A percentile compares a stretch with the other conserved stretches of the same genome.
Evolutionary conservation across 35 echinoderm and acorn worm species (phyloP).

Genomic region (Diadema setosum): DNA sequence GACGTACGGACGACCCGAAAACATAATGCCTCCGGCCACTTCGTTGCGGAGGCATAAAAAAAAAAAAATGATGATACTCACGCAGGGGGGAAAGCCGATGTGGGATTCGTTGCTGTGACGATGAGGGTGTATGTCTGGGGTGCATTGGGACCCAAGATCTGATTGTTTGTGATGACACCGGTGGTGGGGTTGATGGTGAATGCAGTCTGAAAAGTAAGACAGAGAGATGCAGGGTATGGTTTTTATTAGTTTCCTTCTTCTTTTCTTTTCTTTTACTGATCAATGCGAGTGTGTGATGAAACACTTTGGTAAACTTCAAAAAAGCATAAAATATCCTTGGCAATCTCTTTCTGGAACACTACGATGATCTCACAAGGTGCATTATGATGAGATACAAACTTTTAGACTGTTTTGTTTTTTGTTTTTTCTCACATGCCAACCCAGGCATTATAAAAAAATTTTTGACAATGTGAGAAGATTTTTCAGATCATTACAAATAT

Average conservation of each 20-base stretch:
- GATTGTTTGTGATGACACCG: constrained; percentile 56
- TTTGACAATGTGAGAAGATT: too few species aligned
- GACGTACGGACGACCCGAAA: too few species aligned
- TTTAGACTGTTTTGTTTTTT: too few species aligned
- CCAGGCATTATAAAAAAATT: too few species aligned
- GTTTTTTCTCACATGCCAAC: too few species aligned
- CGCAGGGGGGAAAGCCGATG: constrained; percentile 62
- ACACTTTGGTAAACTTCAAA: background rate
- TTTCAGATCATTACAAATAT: too few species aligned
- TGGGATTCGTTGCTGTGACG: constrained; percentile 62
- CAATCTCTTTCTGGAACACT: too few species aligned
- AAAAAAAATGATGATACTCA: too few species aligned
- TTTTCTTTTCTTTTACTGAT: background rate
- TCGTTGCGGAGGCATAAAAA: too few species aligned
- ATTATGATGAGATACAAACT: background rate
- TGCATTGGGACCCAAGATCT: constrained; percentile 35
- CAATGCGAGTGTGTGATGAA: too few species aligned
- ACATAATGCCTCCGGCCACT: too few species aligned
- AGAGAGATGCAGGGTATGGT: background rate
- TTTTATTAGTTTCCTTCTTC: background rate
- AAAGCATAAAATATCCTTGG: background rate
- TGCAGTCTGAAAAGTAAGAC: constrained; percentile 27
- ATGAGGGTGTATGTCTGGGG: constrained; percentile 46
- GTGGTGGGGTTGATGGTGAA: constrained; percentile 51
- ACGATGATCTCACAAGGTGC: background rate